Conservation (phyloP, 2,113 vertebrate species). For the Channa maculata region DNA sequence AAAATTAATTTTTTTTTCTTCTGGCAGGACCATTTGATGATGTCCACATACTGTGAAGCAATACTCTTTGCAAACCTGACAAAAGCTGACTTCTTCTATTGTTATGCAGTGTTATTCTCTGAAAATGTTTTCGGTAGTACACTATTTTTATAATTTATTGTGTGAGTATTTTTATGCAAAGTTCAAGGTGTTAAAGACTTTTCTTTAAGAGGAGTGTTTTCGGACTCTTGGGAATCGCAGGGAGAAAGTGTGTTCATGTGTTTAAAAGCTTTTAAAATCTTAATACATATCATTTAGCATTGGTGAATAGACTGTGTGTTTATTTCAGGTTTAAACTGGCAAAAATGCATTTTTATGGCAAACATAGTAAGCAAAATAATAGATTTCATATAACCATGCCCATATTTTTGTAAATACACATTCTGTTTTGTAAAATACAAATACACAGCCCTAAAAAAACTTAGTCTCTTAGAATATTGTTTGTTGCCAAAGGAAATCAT, state of each 20-base stretch:
- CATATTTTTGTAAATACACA: conserved; percentile 48
- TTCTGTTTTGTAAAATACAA: conserved; percentile 45
- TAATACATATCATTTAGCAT: conserved; percentile 26
- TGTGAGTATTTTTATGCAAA: conserved; percentile 55
- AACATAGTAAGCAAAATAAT: background rate
- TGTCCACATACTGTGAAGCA: conserved; percentile 75
- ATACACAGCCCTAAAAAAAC: conserved; percentile 39
- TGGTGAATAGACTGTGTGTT: background rate
- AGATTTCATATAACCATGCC: conserved; percentile 1
- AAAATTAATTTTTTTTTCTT: conserved; percentile 34
- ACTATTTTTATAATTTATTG: conserved; percentile 70
- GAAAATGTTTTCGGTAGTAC: conserved; percentile 32
- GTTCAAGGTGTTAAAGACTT: conserved; percentile 16
- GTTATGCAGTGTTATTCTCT: conserved; percentile 52
- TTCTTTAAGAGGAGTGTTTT: conserved; percentile 36
- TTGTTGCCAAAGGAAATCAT: conserved; percentile 66
- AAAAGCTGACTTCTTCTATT: conserved; percentile 46
- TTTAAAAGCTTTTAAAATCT: conserved; percentile 18
- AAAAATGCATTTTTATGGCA: conserved; percentile 3
- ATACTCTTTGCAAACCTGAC: conserved; percentile 59
- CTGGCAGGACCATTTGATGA: conserved; percentile 48
- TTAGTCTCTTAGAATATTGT: conserved; percentile 37
- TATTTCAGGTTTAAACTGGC: too few relatives aligned
- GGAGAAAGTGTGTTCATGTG: background rate
- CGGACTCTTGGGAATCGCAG: background rate